These are phyloP conservation scores for Rhynchotus rufescens DNA, from an alignment of 2,797 vertebrate species.

Conservation along the genomic window DNA sequence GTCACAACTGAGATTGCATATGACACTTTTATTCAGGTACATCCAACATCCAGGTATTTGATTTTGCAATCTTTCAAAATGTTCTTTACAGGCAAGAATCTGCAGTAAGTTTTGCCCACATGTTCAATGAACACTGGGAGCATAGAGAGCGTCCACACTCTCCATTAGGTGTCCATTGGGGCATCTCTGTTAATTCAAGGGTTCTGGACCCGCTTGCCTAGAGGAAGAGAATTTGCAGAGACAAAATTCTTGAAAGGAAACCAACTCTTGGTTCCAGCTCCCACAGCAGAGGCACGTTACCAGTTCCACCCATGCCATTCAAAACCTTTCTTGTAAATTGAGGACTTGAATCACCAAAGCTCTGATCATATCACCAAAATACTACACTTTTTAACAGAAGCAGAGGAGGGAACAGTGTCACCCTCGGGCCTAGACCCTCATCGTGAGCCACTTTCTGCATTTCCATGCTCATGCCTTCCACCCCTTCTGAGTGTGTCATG, in stretches of 20 bases:
- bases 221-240: not conserved
- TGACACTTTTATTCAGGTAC: not conserved
- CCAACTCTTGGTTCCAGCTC: not conserved
- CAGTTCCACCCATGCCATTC: not conserved
- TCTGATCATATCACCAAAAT: not conserved
- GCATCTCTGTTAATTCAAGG: not conserved
- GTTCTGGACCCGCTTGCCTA: not conserved
- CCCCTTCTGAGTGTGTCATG: fast-evolving
- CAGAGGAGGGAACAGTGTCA: not conserved
- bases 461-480: not conserved
- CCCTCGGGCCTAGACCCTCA: not conserved
- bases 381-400: not conserved
- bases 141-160: not conserved
- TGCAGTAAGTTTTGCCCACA: not conserved
- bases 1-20: not conserved
- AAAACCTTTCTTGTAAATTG: not conserved
- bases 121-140: not conserved
- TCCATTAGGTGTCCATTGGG: not conserved
- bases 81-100: not conserved
- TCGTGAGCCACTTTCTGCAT: not conserved
- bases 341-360: not conserved
- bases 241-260: not conserved
- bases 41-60: not conserved
- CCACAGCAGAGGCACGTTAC: not conserved
- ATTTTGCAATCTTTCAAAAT: not conserved